phyloP scores from a whole-genome alignment of 2,888 invertebrate genomes.

The Cephus spinipes region DNA sequence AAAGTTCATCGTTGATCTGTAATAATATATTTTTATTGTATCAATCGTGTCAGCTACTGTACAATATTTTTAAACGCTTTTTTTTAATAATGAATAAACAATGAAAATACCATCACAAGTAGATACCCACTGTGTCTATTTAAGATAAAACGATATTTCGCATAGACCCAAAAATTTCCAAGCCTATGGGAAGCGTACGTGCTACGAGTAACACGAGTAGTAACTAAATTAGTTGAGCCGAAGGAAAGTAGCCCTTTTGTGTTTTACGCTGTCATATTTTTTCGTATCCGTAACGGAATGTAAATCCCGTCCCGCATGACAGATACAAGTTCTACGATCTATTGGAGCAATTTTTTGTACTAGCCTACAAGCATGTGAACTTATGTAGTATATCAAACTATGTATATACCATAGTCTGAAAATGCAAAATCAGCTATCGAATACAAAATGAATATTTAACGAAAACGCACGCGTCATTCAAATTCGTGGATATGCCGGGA shows the following conservation, averaged over 20 bases:
- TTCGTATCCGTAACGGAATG: too few species aligned
- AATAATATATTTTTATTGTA: not conserved
- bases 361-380: too few species aligned
- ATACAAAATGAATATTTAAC: not conserved
- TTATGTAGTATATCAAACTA: not conserved
- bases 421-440: not conserved
- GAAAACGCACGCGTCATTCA: not conserved
- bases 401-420: not conserved
- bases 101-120: not conserved
- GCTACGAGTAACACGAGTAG: slow-evolving; percentile 31
- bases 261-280: too few species aligned
- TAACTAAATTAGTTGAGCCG: slow-evolving; percentile 30
- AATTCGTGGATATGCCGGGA: not conserved
- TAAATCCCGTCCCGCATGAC: too few species aligned
- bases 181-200: not conserved
- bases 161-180: too few species aligned
- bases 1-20: not conserved
- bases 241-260: not conserved
- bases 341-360: too few species aligned
- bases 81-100: not conserved
- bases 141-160: too few species aligned
- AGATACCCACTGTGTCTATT: too few species aligned
- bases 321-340: too few species aligned
- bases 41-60: not conserved
- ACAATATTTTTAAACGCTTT: not conserved